Base-by-base conservation (phyloP, 2,888 invertebrate genomes). In the Stenurella melanura region DNA sequence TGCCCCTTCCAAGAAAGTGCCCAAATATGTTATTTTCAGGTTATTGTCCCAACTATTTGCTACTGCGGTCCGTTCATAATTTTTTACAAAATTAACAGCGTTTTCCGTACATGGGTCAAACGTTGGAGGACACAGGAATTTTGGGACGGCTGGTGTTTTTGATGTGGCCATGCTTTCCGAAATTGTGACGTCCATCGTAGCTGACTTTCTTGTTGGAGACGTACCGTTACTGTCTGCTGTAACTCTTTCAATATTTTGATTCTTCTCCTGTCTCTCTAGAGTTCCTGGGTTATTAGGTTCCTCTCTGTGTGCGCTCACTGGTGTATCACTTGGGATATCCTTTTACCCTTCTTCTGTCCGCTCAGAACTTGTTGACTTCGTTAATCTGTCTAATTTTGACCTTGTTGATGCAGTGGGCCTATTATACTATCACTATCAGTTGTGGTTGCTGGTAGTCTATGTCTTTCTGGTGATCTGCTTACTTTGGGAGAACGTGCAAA, bases 1-100 rank as follows among this genome's bases (percentile, higher is more conserved):
- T 50, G 50, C 50, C n/a, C 50, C 50, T n/a, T 50, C 50, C n/a
- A 50, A 50, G n/a, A 50, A 50, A 1, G 50, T 50, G 50, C 50
- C 50, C 12, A 50, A 50, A n/a, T n/a, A n/a, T 50, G 50, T 50
- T 15, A 50, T 50, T 6, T 50, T 50, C 12, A 50, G 6, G n/a
- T 50, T 50, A 50, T 50, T 50, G 50, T 50, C 50, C 50, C 50
- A 50, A n/a, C 50, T 50, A 6, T 50, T 50, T 50, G 50, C 50
- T 6, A n/a, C 50, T 50, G 50, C 50, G 12, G 50, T 50, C n/a
- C 50, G 50, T 50, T 50, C 50, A 50, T 50, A 50, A 50, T 50
- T 50, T 15, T 50, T 6, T 50, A 26, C 21, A 26, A 26, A 26
- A 26, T 26, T 26, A 26, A 50, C n/a, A 50, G n/a, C n/a, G n/a